These are phyloP conservation scores for Crotalus horridus DNA, from an alignment of 2,113 vertebrate genomes.

Conservation along the genomic window DNA sequence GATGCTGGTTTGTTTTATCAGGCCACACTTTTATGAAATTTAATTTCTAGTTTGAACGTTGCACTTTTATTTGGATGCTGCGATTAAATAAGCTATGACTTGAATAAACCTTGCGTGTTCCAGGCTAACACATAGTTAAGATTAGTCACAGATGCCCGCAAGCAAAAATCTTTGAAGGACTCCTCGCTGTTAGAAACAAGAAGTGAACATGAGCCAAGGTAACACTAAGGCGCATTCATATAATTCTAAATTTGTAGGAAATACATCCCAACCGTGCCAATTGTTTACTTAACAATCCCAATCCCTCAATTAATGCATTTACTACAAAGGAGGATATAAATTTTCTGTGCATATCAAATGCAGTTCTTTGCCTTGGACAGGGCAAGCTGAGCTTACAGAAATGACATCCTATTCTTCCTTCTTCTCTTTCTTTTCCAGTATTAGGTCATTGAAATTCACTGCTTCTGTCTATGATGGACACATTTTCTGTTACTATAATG, in stretches of 20 bases:
- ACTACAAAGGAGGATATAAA: not conserved
- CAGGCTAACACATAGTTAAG: not conserved
- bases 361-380: not conserved
- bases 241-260: not conserved
- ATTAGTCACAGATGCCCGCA: not conserved
- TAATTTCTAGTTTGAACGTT: not conserved
- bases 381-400: not conserved
- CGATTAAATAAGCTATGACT: not conserved
- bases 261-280: not conserved
- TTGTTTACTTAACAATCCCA: not conserved
- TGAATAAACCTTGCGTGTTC: not conserved
- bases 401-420: not conserved
- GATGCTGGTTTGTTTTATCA: not conserved
- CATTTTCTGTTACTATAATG: not conserved
- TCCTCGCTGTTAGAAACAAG: not conserved
- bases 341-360: not conserved
- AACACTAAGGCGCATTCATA: not conserved
- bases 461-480: not conserved
- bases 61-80: not conserved
- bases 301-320: not conserved
- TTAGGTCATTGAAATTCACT: not conserved
- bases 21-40: not conserved
- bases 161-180: not conserved
- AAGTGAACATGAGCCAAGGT: not conserved
- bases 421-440: not conserved